Base-by-base conservation (phyloP, 2,113 vertebrate species). In the Brachirus orientalis region DNA sequence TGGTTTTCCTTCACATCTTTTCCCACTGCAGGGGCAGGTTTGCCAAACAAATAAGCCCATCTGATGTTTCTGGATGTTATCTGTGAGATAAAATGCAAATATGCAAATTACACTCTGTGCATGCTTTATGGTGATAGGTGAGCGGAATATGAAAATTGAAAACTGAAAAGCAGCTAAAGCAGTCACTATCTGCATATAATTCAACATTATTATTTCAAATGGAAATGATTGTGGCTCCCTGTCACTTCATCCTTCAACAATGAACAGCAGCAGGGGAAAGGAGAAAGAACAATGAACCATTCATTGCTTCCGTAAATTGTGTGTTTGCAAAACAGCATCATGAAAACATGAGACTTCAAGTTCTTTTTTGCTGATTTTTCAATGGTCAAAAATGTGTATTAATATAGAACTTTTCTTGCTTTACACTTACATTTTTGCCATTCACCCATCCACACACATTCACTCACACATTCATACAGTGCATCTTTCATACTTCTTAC, bases 71-170 rank as follows among this genome's bases (percentile, higher is more conserved):
- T 52, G 33, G 43, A 45, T 50, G 45, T 48, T 37, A 52, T 63
- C 54, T 56, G 35, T 51, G 17, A 37, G 47, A 72, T 62, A 37
- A 75, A 71, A 79, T 43, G 40, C 40, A 43, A 43, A 43, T 43
- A 38, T 76, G 63, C 69, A 54, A 84, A 80, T 80, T 0, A 33
- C 22, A 54, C 77, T 80, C 51, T 72, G 79, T 87, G 8, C 71
- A 51, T 83, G 13, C 10, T 3, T 16, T 14, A 33, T 1, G 11
- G 8, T 35, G 46, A 72, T 37, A 76, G 33, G 48, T 3, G 9
- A 52, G 44, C 9, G 3, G 38, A 40, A 40, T 10, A 40, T 40
- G 11, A 12, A 10, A 40, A 43, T 19, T 56, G 47, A 82, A 75
- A 69, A 66, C 65, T 48, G 19, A 72, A 70, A 74, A 52, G 55